Evolutionary conservation across 2,113 vertebrate species (phyloP).

Genomic region (Poicephalus meyeri): DNA sequence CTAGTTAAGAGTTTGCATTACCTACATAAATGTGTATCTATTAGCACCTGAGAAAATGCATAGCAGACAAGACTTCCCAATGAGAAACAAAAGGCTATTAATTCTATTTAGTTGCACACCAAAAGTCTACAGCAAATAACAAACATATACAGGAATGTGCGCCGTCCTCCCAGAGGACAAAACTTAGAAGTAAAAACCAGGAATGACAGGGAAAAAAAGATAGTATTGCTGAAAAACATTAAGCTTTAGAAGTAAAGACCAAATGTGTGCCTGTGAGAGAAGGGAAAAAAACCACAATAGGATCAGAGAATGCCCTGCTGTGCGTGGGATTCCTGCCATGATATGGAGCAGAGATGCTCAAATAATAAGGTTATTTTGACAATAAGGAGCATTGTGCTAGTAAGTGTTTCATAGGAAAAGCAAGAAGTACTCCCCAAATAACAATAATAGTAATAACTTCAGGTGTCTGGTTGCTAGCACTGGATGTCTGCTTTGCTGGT

Average conservation of each 20-base stretch:
- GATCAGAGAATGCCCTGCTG: background rate
- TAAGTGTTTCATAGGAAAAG: background rate
- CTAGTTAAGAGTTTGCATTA: background rate
- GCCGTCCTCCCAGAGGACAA: background rate
- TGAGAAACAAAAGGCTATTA: background rate
- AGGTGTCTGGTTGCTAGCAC: background rate
- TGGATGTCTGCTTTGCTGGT: background rate
- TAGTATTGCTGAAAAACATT: background rate
- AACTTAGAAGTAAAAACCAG: background rate
- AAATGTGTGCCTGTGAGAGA: background rate
- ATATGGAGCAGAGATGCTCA: background rate
- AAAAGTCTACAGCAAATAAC: background rate
- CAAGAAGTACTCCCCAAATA: background rate
- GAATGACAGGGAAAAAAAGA: background rate
- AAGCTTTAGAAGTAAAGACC: background rate
- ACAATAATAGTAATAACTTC: background rate
- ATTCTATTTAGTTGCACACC: background rate
- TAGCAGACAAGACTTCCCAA: background rate
- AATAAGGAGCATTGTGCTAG: background rate
- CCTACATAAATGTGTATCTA: background rate
- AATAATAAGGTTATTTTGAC: background rate
- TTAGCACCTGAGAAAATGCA: background rate
- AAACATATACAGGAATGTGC: background rate
- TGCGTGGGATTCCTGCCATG: background rate
- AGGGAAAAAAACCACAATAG: background rate